These are phyloP conservation scores for Capromys pilorides DNA, from an alignment of 2,797 vertebrate species.

Conservation along the genomic window DNA sequence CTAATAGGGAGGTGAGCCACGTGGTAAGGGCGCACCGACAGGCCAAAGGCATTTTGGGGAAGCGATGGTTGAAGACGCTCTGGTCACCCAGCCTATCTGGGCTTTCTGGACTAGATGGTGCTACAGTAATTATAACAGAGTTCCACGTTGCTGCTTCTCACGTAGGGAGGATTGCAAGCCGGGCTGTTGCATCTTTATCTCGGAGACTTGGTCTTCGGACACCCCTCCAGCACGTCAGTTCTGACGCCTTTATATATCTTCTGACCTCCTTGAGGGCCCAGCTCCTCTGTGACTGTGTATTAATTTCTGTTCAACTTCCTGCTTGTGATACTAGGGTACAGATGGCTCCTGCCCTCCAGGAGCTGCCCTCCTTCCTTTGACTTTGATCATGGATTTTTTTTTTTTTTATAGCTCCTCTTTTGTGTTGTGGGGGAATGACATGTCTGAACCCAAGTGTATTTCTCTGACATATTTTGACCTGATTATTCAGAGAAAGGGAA, in stretches of 20 bases:
- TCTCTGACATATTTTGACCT: background rate
- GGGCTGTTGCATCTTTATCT: background rate
- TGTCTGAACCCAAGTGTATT: background rate
- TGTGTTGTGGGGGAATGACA: background rate
- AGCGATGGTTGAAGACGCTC: background rate
- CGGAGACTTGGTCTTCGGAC: background rate
- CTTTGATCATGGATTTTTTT: background rate
- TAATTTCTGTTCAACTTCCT: background rate
- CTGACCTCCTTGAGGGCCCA: background rate
- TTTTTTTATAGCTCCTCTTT: background rate
- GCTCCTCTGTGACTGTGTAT: background rate
- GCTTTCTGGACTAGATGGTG: background rate
- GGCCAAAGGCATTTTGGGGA: background rate
- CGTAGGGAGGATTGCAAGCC: background rate
- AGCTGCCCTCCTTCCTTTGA: background rate
- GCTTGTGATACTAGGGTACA: background rate
- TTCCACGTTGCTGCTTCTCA: background rate
- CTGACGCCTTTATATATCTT: background rate
- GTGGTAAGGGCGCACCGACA: background rate
- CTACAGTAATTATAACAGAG: background rate
- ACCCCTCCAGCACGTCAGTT: background rate
- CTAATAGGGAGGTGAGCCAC: background rate
- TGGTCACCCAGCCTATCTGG: background rate
- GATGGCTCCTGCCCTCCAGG: background rate
- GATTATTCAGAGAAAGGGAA: background rate